Conservation (phyloP, 2,797 vertebrate genomes). For the Anabas testudineus region DNA sequence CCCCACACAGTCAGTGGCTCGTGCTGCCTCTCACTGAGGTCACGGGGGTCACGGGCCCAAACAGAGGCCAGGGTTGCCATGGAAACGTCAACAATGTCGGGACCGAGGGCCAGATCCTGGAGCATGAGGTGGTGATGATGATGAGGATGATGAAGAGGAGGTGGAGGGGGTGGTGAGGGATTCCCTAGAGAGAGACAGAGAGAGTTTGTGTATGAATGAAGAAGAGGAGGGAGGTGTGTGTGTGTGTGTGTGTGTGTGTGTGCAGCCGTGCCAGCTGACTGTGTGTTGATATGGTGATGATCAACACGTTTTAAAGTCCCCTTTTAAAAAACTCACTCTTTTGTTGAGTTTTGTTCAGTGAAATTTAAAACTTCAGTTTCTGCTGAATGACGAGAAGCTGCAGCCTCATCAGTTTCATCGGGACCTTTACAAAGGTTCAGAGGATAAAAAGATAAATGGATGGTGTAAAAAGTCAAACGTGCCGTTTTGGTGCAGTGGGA, state of each 20-base stretch:
- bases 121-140: conserved; percentile 70
- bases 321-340: too few relatives aligned
- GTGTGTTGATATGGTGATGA: conserved; percentile 66
- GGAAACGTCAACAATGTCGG: conserved; percentile 88
- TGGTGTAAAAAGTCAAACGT: too few relatives aligned
- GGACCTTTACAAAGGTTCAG: too few relatives aligned
- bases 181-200: conserved; percentile 42
- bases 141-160: conserved; percentile 8
- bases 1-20: conserved; percentile 67
- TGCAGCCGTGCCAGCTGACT: conserved; percentile 35
- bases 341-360: too few relatives aligned
- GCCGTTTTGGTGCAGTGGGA: too few relatives aligned
- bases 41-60: conserved; percentile 84
- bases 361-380: too few relatives aligned
- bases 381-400: too few relatives aligned
- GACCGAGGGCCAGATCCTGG: conserved; percentile 74
- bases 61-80: conserved; percentile 89
- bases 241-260: conserved; percentile 34
- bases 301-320: conserved; percentile 32
- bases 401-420: too few relatives aligned
- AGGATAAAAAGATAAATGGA: too few relatives aligned
- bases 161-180: conserved; percentile 8
- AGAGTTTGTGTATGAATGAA: conserved; percentile 23
- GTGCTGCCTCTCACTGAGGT: conserved; percentile 62
- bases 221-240: neutral